A percentile compares a stretch with the other conserved stretches of the same genome.
These are phyloP conservation scores for Pterois miles DNA, from an alignment of 2,797 vertebrate genomes.

Conservation along the genomic window DNA sequence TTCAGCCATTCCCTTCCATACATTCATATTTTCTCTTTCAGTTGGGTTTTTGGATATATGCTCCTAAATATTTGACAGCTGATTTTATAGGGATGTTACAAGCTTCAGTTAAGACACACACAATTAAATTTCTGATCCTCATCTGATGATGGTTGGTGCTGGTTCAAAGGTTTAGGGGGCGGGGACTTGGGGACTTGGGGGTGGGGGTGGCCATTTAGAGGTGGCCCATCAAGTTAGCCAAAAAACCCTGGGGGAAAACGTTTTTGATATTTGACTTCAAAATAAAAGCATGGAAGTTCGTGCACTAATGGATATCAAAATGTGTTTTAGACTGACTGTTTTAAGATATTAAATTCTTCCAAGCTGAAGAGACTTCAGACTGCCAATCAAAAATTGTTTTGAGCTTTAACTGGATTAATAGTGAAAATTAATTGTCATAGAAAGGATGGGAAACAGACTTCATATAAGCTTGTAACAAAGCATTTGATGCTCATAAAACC, in stretches of 20 bases:
- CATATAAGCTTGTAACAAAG: too few species aligned
- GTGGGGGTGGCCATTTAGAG: conserved; percentile 6
- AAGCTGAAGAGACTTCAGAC: neutral
- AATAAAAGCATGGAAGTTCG: conserved; percentile 16
- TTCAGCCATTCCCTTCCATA: too few species aligned
- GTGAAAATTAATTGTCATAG: too few species aligned
- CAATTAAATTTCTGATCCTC: neutral
- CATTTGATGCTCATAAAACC: too few species aligned
- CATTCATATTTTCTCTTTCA: too few species aligned
- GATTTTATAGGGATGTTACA: too few species aligned
- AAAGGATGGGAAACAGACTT: too few species aligned
- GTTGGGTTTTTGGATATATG: too few species aligned
- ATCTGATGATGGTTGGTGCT: neutral
- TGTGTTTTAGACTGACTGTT: neutral
- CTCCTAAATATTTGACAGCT: too few species aligned
- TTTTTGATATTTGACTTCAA: neutral
- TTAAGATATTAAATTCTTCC: neutral
- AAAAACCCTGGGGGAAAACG: neutral
- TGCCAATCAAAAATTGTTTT: neutral
- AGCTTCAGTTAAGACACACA: too few species aligned
- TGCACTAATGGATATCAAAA: neutral
- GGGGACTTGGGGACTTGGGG: neutral
- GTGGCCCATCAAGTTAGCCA: too few species aligned
- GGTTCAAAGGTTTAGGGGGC: conserved; percentile 2
- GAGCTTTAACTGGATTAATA: too few species aligned